These are phyloP conservation scores for Proteles cristata DNA, from an alignment of 2,113 vertebrate genomes.

Conservation along the genomic window DNA sequence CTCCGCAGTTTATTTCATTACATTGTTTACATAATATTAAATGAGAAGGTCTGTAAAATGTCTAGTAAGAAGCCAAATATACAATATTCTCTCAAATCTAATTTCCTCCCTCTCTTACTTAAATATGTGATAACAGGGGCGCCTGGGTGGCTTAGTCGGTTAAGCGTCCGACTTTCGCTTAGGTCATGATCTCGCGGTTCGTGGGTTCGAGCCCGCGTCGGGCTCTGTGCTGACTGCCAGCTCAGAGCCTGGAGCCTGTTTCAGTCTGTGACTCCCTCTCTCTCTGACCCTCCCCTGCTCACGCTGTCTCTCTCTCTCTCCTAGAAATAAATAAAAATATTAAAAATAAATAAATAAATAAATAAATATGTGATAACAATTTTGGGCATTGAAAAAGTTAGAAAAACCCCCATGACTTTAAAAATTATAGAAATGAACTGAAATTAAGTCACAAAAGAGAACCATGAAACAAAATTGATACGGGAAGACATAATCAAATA, in stretches of 20 bases:
- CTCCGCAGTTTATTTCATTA: not conserved
- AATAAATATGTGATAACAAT: not conserved
- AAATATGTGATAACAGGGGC: not conserved
- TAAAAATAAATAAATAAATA: too few relatives aligned
- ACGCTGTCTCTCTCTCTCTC: too few relatives aligned
- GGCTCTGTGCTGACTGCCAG: too few relatives aligned
- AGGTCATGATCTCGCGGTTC: too few relatives aligned
- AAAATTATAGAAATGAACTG: constrained; percentile 39
- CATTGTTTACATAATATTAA: not conserved
- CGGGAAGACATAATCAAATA: not conserved
- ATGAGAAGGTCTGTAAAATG: not conserved
- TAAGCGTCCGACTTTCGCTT: too few relatives aligned
- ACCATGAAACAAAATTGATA: not conserved
- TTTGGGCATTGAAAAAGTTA: not conserved
- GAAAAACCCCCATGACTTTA: not conserved
- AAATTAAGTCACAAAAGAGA: constrained; percentile 45
- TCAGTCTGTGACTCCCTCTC: too few relatives aligned
- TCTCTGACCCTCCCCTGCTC: too few relatives aligned
- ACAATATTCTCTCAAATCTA: constrained; percentile 8
- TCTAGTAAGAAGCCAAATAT: not conserved
- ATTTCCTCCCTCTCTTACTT: not conserved
- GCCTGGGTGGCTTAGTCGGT: too few relatives aligned
- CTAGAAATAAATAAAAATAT: too few relatives aligned
- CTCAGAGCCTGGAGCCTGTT: too few relatives aligned
- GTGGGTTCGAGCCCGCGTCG: too few relatives aligned